Evolutionary conservation across 2,888 invertebrate genomes (phyloP).

Genomic region (Drosophila ustulata): DNA sequence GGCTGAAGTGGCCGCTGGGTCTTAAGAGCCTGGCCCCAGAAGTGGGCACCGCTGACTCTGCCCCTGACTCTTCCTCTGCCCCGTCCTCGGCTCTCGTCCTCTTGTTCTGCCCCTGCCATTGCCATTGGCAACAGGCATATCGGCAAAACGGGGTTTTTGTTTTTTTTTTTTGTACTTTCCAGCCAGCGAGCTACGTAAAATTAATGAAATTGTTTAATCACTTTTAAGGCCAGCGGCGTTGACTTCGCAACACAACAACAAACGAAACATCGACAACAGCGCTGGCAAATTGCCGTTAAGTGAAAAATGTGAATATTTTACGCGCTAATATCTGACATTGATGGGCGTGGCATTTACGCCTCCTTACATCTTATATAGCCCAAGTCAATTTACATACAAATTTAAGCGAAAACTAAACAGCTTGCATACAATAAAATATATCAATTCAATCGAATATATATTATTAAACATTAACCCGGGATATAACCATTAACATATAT

Average conservation of each 20-base stretch:
- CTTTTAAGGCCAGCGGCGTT: conserved; percentile 49
- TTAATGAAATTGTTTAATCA: conserved; percentile 74
- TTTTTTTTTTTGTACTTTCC: background rate
- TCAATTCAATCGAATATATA: too few relatives aligned
- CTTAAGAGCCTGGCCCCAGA: conserved; percentile 9
- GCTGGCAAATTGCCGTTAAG: conserved; percentile 10
- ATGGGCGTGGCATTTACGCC: background rate
- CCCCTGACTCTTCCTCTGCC: too few relatives aligned
- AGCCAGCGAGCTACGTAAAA: conserved; percentile 31
- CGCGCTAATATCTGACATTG: background rate
- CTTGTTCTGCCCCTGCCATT: background rate
- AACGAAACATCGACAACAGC: conserved; percentile 14
- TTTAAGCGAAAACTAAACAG: too few relatives aligned
- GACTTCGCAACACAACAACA: conserved; percentile 5
- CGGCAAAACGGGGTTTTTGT: conserved; percentile 2
- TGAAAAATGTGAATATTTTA: conserved; percentile 21
- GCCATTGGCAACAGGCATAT: conserved; percentile 1
- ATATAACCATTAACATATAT: too few relatives aligned
- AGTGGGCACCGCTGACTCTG: background rate
- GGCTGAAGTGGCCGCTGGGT: conserved; percentile 45
- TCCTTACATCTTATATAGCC: background rate
- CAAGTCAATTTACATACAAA: too few relatives aligned
- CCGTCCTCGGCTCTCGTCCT: too few relatives aligned
- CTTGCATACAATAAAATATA: too few relatives aligned
- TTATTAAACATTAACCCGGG: too few relatives aligned